A percentile compares a stretch with the other conserved stretches of the same genome.
Conservation (phyloP, 1,140 invertebrate species). For the Euborellia annulipes region DNA sequence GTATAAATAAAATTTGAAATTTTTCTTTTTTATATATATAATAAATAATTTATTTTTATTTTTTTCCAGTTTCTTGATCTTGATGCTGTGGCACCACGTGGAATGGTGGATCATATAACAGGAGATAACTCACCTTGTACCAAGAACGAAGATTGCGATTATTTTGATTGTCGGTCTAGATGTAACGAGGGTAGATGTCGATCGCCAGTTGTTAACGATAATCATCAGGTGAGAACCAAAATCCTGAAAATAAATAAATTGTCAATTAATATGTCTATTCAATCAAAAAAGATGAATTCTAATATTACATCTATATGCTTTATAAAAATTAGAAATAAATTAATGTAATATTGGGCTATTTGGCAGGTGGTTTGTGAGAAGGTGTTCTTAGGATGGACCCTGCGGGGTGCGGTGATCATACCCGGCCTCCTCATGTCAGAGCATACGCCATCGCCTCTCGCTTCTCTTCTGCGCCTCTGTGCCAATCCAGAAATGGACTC, state of each 20-base stretch:
- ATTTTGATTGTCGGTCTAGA: constrained; percentile 42
- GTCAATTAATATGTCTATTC: background rate
- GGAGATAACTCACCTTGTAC: constrained; percentile 30
- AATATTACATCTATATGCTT: background rate
- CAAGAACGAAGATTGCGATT: constrained; percentile 42
- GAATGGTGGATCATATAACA: constrained; percentile 28
- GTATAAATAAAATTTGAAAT: background rate
- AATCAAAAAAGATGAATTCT: no score
- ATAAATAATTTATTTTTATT: background rate
- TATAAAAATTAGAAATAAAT: no score
- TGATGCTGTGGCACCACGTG: constrained; percentile 34
- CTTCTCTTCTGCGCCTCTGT: constrained; percentile 35
- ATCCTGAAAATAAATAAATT: background rate
- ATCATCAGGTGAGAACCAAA: constrained; percentile 33
- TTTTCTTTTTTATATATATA: no score
- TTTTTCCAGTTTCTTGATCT: constrained; percentile 38
- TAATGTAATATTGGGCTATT: no score
- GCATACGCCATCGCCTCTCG: constrained; percentile 34
- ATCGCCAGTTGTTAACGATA: constrained; percentile 38
- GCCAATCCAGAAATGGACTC: constrained; percentile 31
- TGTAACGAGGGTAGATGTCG: constrained; percentile 37
- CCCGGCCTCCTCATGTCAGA: constrained; percentile 40
- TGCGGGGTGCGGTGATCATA: constrained; percentile 38
- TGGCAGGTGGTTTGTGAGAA: constrained; percentile 42
- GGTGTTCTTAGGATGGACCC: constrained; percentile 42